These are phyloP conservation scores for Myotis daubentonii DNA, from an alignment of 2,797 vertebrate genomes.

Conservation along the genomic window DNA sequence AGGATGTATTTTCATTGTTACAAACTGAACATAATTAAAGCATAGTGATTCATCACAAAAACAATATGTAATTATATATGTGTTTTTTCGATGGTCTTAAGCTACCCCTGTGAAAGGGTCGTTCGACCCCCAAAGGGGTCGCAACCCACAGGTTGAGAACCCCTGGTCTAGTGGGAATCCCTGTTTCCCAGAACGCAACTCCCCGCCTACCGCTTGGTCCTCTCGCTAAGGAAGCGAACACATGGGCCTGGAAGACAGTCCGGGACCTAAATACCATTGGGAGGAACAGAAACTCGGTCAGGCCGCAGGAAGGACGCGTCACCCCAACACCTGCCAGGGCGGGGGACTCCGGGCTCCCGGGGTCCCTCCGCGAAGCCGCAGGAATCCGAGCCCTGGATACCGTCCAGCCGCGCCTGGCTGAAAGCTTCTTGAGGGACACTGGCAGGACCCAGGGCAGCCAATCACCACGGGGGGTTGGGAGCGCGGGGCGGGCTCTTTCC, in stretches of 20 bases:
- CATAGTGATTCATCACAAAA: too few relatives aligned
- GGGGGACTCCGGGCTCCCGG: fast-evolving
- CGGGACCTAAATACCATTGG: not conserved
- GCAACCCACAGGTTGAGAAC: too few relatives aligned
- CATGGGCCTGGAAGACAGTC: not conserved
- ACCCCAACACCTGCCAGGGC: not conserved
- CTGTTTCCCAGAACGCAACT: too few relatives aligned
- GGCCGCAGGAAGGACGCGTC: not conserved
- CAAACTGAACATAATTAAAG: too few relatives aligned
- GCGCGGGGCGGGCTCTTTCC: not conserved
- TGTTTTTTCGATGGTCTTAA: too few relatives aligned
- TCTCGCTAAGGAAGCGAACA: not conserved
- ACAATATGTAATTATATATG: too few relatives aligned
- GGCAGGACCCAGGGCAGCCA: not conserved
- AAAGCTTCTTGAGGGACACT: not conserved
- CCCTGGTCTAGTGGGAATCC: too few relatives aligned
- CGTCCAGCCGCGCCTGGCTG: fast-evolving
- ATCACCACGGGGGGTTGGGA: not conserved
- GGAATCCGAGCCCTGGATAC: fast-evolving
- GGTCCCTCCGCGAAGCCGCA: too few relatives aligned
- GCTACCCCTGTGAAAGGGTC: too few relatives aligned
- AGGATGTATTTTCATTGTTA: too few relatives aligned
- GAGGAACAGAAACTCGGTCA: not conserved
- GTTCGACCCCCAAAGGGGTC: too few relatives aligned
- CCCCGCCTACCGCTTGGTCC: too few relatives aligned